A percentile compares a stretch with the other conserved stretches of the same genome.
phyloP scores from a whole-genome alignment of 1,140 invertebrate genomes.

The Tribolium madens region DNA sequence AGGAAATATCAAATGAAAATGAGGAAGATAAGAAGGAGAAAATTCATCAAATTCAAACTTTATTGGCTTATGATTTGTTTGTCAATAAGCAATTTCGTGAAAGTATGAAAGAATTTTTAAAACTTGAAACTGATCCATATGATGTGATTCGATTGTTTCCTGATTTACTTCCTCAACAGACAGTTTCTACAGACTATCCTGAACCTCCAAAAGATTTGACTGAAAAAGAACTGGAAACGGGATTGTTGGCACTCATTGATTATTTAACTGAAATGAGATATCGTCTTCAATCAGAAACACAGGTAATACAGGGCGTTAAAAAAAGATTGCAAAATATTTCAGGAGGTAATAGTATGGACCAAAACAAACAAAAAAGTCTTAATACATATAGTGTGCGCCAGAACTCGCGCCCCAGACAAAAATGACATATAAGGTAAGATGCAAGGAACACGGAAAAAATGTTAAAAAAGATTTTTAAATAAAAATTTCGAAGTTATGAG shows the following conservation, averaged over 20 bases:
- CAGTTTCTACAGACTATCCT: slow-evolving; percentile 68
- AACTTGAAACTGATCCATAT: slow-evolving; percentile 90
- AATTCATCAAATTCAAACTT: slow-evolving; percentile 88
- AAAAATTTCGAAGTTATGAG: too few relatives aligned
- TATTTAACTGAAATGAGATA: slow-evolving; percentile 84
- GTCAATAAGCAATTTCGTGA: slow-evolving; percentile 87
- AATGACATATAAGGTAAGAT: too few relatives aligned
- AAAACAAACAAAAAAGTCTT: too few relatives aligned
- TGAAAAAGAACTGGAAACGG: slow-evolving; percentile 88
- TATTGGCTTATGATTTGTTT: slow-evolving; percentile 93
- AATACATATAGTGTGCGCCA: too few relatives aligned
- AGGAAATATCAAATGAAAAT: slow-evolving; percentile 88
- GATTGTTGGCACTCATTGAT: slow-evolving; percentile 88
- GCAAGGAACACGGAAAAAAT: too few relatives aligned
- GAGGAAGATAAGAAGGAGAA: slow-evolving; percentile 84
- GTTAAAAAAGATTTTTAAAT: too few relatives aligned
- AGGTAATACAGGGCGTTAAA: too few relatives aligned
- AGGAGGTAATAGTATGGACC: too few relatives aligned
- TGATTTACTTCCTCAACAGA: slow-evolving; percentile 81
- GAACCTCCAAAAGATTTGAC: slow-evolving; percentile 74
- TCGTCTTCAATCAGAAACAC: slow-evolving; percentile 50
- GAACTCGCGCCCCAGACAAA: too few relatives aligned
- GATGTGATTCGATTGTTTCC: slow-evolving; percentile 96
- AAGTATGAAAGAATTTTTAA: slow-evolving; percentile 91
- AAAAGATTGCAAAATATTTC: too few relatives aligned